Evolutionary conservation across 2,113 vertebrate genomes (phyloP).

Genomic region (Gila orcuttii): DNA sequence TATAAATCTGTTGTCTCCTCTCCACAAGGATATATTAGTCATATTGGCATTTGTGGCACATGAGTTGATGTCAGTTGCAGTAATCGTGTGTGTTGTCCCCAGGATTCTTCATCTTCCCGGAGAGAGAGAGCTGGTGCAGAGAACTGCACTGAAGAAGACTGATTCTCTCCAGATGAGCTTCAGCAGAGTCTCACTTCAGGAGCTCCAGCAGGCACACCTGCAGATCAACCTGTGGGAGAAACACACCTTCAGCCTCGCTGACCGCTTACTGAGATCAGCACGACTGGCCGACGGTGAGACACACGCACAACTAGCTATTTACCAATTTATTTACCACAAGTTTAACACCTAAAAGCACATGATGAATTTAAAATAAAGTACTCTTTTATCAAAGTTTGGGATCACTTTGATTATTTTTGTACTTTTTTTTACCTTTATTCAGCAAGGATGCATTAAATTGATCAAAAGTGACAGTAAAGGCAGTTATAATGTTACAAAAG

Average conservation of each 20-base stretch:
- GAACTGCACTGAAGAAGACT: slow-evolving; percentile 71
- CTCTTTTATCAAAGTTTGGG: too few species aligned
- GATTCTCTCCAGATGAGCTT: slow-evolving; percentile 79
- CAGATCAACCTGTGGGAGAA: slow-evolving; percentile 76
- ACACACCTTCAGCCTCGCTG: slow-evolving; percentile 56
- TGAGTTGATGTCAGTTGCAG: background rate
- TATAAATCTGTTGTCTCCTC: background rate
- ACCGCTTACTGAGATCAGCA: slow-evolving; percentile 69
- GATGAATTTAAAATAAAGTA: too few species aligned
- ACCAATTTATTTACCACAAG: too few species aligned
- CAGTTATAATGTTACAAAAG: too few species aligned
- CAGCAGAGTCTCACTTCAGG: slow-evolving; percentile 57
- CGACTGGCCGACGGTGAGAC: slow-evolving; percentile 64
- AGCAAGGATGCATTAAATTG: too few species aligned
- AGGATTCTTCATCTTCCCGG: slow-evolving; percentile 75
- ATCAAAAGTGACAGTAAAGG: too few species aligned
- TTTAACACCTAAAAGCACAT: too few species aligned
- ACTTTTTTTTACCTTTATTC: too few species aligned
- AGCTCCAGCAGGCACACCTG: slow-evolving; percentile 70
- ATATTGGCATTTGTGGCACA: background rate
- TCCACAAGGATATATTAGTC: background rate
- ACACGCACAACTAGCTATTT: too few species aligned
- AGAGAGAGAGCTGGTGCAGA: slow-evolving; percentile 62
- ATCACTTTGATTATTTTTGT: too few species aligned
- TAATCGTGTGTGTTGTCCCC: background rate